Evolutionary conservation across 2,888 invertebrate genomes (phyloP).

Genomic region (Eilema sororculum): DNA sequence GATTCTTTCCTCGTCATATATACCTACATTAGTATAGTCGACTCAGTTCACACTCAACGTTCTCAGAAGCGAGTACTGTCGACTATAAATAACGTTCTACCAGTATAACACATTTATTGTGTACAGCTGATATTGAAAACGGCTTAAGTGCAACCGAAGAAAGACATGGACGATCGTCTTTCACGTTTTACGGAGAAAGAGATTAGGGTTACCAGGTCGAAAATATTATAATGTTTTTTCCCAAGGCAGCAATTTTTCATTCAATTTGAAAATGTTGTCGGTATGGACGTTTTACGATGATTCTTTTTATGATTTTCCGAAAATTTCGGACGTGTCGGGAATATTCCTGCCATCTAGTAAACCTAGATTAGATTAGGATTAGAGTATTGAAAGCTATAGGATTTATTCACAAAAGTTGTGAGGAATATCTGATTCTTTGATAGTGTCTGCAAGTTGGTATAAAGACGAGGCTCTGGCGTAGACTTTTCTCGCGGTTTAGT

Average conservation of each 20-base stretch:
- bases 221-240: not conserved
- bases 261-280: not conserved
- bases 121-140: conserved; percentile 55
- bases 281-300: not conserved
- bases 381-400: not conserved
- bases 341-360: not conserved
- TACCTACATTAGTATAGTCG: conserved; percentile 18
- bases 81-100: conserved; percentile 52
- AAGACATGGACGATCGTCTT: conserved; percentile 43
- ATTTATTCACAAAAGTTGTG: not conserved
- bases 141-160: conserved; percentile 44
- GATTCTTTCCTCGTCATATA: not conserved
- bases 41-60: conserved; percentile 33
- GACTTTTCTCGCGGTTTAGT: too few species aligned
- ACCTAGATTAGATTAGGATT: not conserved
- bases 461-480: too few species aligned
- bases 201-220: conserved; percentile 15
- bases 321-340: not conserved
- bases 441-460: too few species aligned
- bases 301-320: not conserved
- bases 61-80: conserved; percentile 50
- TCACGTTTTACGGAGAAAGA: conserved; percentile 30
- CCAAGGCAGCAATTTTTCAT: not conserved
- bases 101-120: conserved; percentile 49
- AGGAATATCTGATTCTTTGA: too few species aligned